These are phyloP conservation scores for Caenorhabditis wallacei DNA, from an alignment of 2,888 invertebrate genomes.

Conservation along the genomic window DNA sequence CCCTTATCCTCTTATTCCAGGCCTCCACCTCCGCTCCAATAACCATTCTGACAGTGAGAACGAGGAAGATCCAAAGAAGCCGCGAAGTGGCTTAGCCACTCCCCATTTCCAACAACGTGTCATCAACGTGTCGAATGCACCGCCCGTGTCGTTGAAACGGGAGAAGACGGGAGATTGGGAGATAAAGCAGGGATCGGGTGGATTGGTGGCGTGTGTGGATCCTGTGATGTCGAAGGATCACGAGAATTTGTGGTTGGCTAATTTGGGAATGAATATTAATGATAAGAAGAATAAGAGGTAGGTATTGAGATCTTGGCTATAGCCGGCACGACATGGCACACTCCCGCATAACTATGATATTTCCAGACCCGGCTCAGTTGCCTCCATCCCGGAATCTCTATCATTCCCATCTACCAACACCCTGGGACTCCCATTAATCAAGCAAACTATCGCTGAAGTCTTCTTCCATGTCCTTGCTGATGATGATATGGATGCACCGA, in stretches of 20 bases:
- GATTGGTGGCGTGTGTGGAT: constrained; percentile 83
- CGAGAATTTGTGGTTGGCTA: constrained; percentile 83
- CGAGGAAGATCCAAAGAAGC: constrained; percentile 63
- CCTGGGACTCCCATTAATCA: constrained; percentile 82
- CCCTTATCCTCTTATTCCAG: constrained; percentile 25
- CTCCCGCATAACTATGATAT: no score
- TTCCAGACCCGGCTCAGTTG: constrained; percentile 53
- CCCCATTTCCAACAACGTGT: constrained; percentile 82
- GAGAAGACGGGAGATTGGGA: constrained; percentile 82
- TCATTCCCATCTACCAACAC: constrained; percentile 81
- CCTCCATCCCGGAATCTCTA: constrained; percentile 54
- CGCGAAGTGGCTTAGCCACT: constrained; percentile 75
- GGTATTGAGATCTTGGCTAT: neutral
- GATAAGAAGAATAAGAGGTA: constrained; percentile 72
- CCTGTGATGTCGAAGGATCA: constrained; percentile 83
- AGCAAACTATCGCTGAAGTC: constrained; percentile 81
- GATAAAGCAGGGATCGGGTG: constrained; percentile 78
- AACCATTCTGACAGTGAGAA: constrained; percentile 59
- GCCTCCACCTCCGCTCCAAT: constrained; percentile 20
- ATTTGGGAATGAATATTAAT: constrained; percentile 82
- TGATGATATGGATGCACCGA: constrained; percentile 77
- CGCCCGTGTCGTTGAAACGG: constrained; percentile 82
- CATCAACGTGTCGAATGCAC: constrained; percentile 83
- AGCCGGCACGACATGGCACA: no score
- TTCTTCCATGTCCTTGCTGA: constrained; percentile 82